Evolutionary conservation across 2,888 invertebrate species (phyloP), one percentile per base, ranked within the genome.

Genomic region (Callyntrura sp.): DNA sequence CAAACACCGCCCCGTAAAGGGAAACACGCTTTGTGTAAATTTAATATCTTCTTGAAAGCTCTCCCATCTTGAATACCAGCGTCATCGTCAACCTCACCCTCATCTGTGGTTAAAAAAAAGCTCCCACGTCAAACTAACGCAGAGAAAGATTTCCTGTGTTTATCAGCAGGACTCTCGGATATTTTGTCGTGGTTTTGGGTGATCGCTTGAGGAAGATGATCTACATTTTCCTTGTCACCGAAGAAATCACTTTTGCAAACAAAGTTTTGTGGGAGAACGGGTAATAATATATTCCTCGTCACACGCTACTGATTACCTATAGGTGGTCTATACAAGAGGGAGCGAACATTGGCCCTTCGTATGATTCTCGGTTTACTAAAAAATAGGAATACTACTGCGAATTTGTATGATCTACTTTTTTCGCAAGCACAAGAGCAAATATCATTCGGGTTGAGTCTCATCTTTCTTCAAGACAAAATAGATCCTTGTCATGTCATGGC

Each of bases 401-500:
- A n/a, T n/a, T n/a, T n/a, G n/a, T n/a, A 1, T 70, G 70, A 70
- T 70, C 70, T 45, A 70, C 17, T 17, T 17, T 57, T 57, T 57
- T 1, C 12, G 12, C 35, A 68, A 35, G 14, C 8, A 20, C 20
- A 62, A 4, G 11, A 23, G 25, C 68, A 68, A 68, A 45, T 45
- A 45, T 20, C 70, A 70, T 70, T 45, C 70, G 43, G 70, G n/a
- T 45, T 70, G 43, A 45, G 43, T 20, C 70, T 70, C 70, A n/a
- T n/a, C 3, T 65, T 0, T 0, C 43, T 6, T 17, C 28, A 70
- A 2, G 35, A 68, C 45, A 70, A 43, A 70, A 35, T 43, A 70
- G 70, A 70, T 70, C 28, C 45, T 70, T 70, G 17, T 70, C 45
- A 45, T 70, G 45, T 70, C n/a, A 9, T 70, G 45, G 43, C 43